Conservation (phyloP, 1,140 invertebrate genomes). For the Babylonia areolata region DNA sequence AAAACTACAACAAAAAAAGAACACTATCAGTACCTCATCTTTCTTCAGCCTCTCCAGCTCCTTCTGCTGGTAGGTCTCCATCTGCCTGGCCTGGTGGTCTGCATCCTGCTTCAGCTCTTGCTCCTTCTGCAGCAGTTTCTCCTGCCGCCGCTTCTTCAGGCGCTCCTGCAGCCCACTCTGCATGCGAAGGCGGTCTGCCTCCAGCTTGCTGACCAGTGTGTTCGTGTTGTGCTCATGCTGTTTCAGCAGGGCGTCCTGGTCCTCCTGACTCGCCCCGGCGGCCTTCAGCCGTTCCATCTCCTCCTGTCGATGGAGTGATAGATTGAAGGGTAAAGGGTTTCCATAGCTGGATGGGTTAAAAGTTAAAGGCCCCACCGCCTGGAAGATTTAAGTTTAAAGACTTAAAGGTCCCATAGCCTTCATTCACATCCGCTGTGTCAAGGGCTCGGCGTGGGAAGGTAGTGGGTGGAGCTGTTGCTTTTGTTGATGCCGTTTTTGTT, state of each 20-base stretch:
- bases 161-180: slow-evolving; percentile 69
- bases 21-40: no score
- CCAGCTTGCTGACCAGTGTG: slow-evolving; percentile 68
- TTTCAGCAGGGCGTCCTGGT: slow-evolving; percentile 66
- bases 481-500: no score
- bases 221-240: slow-evolving; percentile 68
- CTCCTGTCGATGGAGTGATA: no score
- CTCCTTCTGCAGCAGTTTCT: slow-evolving; percentile 63
- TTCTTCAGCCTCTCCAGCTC: slow-evolving; percentile 8
- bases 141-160: slow-evolving; percentile 63
- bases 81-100: slow-evolving; percentile 63
- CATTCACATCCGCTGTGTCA: no score
- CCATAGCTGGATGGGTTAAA: no score
- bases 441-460: no score
- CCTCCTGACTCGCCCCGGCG: slow-evolving; percentile 65
- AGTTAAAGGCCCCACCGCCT: no score
- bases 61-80: slow-evolving; percentile 51
- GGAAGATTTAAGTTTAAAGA: no score
- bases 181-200: slow-evolving; percentile 71
- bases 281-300: slow-evolving; percentile 64
- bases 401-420: no score
- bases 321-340: no score
- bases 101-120: slow-evolving; percentile 59
- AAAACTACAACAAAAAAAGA: no score
- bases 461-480: no score